These are phyloP conservation scores for Hippopotamus amphibius DNA, from an alignment of 2,113 vertebrate genomes.

Conservation along the genomic window DNA sequence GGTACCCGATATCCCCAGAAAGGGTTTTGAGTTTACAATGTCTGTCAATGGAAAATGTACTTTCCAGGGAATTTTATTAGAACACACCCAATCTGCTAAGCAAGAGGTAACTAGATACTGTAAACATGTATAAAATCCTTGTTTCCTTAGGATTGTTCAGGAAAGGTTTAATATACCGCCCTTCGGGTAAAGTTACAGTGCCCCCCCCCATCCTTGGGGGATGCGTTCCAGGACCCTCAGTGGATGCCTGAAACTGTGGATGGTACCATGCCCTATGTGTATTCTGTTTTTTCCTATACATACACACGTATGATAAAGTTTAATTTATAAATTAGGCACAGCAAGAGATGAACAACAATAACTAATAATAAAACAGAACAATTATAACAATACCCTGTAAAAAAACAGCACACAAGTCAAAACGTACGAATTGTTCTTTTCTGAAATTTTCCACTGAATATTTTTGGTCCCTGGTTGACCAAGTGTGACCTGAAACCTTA, in stretches of 20 bases:
- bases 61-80: background rate
- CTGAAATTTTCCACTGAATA: background rate
- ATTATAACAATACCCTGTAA: background rate
- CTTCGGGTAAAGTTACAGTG: background rate
- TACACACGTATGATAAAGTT: background rate
- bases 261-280: background rate
- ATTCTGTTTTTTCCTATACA: background rate
- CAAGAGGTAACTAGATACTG: background rate
- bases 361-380: background rate
- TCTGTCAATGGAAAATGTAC: background rate
- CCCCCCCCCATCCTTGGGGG: background rate
- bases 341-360: background rate
- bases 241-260: background rate
- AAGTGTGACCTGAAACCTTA: background rate
- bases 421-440: background rate
- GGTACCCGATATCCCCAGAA: background rate
- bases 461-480: background rate
- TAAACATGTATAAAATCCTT: background rate
- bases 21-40: background rate
- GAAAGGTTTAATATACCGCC: background rate
- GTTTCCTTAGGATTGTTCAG: background rate
- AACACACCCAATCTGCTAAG: background rate
- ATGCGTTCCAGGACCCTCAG: background rate
- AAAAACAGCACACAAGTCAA: background rate
- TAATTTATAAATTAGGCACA: background rate